These are phyloP conservation scores for Phlogophora meticulosa DNA, from an alignment of 2,888 invertebrate species.

Conservation along the genomic window DNA sequence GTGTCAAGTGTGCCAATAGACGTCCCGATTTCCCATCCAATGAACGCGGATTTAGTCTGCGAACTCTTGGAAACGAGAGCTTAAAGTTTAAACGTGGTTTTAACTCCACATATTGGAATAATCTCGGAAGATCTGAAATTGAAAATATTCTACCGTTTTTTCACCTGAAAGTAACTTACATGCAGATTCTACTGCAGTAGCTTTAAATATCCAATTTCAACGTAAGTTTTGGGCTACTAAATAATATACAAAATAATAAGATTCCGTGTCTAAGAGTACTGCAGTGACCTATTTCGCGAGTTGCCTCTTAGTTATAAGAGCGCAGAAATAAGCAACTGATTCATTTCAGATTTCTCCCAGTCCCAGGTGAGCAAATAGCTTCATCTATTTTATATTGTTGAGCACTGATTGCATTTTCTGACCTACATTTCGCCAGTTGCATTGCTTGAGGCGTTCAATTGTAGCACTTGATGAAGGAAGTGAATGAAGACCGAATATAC, in stretches of 20 bases:
- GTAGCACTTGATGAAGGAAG: constrained; percentile 50
- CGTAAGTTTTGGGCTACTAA: constrained; percentile 10
- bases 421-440: constrained; percentile 55
- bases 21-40: constrained; percentile 6
- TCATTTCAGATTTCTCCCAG: constrained; percentile 54
- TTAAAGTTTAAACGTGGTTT: constrained; percentile 36
- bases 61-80: constrained; percentile 26
- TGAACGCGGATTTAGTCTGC: constrained; percentile 12
- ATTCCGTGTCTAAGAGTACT: constrained; percentile 27
- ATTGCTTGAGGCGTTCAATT: constrained; percentile 52
- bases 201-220: constrained; percentile 25
- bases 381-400: constrained; percentile 61
- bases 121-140: constrained; percentile 40
- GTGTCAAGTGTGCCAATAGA: not conserved
- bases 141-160: constrained; percentile 37
- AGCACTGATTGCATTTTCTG: constrained; percentile 62
- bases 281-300: constrained; percentile 45
- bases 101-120: constrained; percentile 38
- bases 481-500: constrained; percentile 32
- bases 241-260: constrained; percentile 37
- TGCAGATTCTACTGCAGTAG: constrained; percentile 32
- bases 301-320: constrained; percentile 36
- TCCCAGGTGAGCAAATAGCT: constrained; percentile 58
- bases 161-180: constrained; percentile 14
- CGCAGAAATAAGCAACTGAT: constrained; percentile 51